These are phyloP conservation scores for Gastrophysa polygoni DNA, from an alignment of 2,888 invertebrate genomes.

Conservation along the genomic window DNA sequence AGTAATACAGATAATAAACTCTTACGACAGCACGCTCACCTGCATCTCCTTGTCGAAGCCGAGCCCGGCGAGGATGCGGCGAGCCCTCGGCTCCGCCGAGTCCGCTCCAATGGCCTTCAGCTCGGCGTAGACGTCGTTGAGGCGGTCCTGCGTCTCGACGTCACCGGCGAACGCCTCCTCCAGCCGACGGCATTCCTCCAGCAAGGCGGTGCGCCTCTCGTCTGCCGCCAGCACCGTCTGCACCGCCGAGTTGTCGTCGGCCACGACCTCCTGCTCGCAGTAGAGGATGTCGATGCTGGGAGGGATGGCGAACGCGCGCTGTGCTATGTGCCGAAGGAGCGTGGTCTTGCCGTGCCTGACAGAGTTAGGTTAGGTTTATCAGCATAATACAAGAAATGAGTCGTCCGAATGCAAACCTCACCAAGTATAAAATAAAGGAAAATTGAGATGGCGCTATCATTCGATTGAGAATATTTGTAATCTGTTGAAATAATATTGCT, in stretches of 20 bases:
- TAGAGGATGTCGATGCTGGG: constrained; percentile 94
- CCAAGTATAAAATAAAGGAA: no score
- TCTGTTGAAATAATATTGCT: no score
- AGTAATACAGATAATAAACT: no score
- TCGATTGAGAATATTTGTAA: no score
- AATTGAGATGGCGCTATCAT: no score
- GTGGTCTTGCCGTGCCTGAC: constrained; percentile 96
- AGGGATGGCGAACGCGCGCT: constrained; percentile 90
- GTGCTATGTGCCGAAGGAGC: constrained; percentile 88
- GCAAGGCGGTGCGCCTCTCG: constrained; percentile 80
- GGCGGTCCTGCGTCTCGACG: constrained; percentile 73
- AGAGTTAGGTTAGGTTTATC: no score
- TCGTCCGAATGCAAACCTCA: no score
- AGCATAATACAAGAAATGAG: no score
- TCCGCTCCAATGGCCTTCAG: constrained; percentile 96
- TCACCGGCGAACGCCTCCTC: constrained; percentile 78
- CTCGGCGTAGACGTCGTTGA: constrained; percentile 94
- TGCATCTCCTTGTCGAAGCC: constrained; percentile 93
- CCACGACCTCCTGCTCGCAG: constrained; percentile 98
- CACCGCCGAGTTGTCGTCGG: constrained; percentile 92
- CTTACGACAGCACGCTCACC: no score
- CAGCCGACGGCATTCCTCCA: constrained; percentile 83
- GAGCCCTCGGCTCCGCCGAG: constrained; percentile 95
- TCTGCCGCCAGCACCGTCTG: constrained; percentile 94
- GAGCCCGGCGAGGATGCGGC: constrained; percentile 95